These are phyloP conservation scores for Euwallacea similis DNA, from an alignment of 1,140 invertebrate genomes.

Conservation along the genomic window DNA sequence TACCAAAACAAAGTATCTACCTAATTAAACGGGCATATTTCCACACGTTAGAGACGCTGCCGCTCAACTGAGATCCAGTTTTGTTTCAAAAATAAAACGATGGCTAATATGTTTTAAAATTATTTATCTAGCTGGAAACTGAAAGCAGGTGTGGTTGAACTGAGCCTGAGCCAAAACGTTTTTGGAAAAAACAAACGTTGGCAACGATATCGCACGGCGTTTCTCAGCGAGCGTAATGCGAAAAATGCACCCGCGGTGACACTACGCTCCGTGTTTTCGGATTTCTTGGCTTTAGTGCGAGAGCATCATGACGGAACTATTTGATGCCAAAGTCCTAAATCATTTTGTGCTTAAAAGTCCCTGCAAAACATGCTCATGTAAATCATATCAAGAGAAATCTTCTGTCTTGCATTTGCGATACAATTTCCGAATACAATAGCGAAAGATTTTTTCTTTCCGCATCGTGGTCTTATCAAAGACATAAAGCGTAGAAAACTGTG, in stretches of 20 bases:
- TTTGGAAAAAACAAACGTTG: constrained; percentile 35
- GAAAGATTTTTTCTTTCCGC: too few relatives aligned
- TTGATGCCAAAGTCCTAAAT: neutral
- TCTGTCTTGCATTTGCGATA: too few relatives aligned
- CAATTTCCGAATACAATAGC: too few relatives aligned
- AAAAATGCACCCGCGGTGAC: constrained; percentile 23
- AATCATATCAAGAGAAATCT: too few relatives aligned
- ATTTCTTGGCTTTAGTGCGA: neutral
- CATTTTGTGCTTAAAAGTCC: neutral
- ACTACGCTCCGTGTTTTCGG: neutral
- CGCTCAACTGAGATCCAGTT: neutral
- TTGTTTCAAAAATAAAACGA: constrained; percentile 22
- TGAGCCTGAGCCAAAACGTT: constrained; percentile 25
- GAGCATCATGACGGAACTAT: neutral
- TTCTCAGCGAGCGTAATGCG: constrained; percentile 30
- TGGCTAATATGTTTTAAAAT: constrained; percentile 25
- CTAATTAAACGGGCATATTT: constrained; percentile 9
- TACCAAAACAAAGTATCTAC: neutral
- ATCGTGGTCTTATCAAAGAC: too few relatives aligned
- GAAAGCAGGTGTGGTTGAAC: constrained; percentile 31
- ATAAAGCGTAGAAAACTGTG: too few relatives aligned
- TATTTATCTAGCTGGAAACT: constrained; percentile 30
- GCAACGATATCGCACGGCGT: constrained; percentile 9
- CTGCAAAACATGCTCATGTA: neutral
- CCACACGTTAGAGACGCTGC: neutral